phyloP scores from a whole-genome alignment of 2,113 vertebrate species.

The Loxodonta africana region DNA sequence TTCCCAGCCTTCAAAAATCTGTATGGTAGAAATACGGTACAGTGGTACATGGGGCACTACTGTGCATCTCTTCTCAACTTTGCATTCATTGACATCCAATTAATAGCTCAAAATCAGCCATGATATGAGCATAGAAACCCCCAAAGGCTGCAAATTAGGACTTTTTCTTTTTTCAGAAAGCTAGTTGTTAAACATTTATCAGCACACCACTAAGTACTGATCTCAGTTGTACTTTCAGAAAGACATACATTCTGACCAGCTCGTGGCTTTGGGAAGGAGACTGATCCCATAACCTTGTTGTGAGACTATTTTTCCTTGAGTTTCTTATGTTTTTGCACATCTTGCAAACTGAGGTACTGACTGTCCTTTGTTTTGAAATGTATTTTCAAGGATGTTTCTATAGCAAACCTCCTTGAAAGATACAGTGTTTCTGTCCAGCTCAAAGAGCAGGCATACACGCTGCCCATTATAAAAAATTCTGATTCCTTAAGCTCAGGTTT shows the following conservation, averaged over 20 bases:
- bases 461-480: neutral
- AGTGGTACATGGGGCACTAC: neutral
- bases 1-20: neutral
- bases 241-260: neutral
- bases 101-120: neutral
- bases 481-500: neutral
- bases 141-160: neutral
- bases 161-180: neutral
- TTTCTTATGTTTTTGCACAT: neutral
- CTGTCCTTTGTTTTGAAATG: neutral
- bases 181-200: neutral
- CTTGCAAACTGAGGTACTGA: neutral
- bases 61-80: neutral
- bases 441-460: neutral
- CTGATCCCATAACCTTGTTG: neutral
- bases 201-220: neutral
- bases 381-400: neutral
- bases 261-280: neutral
- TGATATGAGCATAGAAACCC: neutral
- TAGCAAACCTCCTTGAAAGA: neutral
- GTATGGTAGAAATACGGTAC: neutral
- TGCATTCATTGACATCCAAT: neutral
- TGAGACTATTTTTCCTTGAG: neutral
- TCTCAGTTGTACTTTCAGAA: slow-evolving; percentile 6
- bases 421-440: neutral